These are phyloP conservation scores for Drosophila vallismaia DNA, from an alignment of 2,888 invertebrate genomes.

Conservation along the genomic window DNA sequence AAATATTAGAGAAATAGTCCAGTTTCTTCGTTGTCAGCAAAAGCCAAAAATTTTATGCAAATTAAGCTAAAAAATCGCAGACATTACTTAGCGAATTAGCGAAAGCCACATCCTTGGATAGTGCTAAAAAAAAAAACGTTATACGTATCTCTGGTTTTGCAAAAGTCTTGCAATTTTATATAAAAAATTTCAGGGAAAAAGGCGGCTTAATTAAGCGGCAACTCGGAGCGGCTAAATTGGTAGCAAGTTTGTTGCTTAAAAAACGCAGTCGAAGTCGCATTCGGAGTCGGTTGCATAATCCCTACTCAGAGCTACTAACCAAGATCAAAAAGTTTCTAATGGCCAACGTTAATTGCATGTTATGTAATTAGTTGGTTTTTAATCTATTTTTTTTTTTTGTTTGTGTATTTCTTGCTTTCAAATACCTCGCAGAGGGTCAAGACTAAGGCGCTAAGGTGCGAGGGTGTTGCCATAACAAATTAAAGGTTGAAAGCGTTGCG, in stretches of 20 bases:
- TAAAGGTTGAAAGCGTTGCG: too few relatives aligned
- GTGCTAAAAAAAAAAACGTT: background rate
- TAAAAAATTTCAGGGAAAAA: background rate
- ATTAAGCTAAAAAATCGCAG: background rate
- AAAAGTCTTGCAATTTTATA: background rate
- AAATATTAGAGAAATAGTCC: background rate
- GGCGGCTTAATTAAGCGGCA: background rate
- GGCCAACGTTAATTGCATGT: constrained; percentile 40
- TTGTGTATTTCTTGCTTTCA: background rate
- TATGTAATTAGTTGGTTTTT: constrained; percentile 31
- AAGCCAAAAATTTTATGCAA: constrained; percentile 4
- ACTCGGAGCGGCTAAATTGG: background rate
- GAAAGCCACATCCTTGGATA: background rate
- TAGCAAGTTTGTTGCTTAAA: background rate
- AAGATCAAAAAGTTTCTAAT: constrained; percentile 30
- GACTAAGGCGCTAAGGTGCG: constrained; percentile 14
- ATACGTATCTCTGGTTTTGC: too few relatives aligned
- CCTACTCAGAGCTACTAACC: background rate
- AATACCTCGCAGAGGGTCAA: constrained; percentile 15
- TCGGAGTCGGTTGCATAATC: too few relatives aligned
- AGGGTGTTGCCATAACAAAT: constrained; percentile 38
- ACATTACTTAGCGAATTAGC: background rate
- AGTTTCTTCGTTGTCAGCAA: background rate
- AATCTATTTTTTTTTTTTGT: background rate
- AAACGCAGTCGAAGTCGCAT: background rate